These are phyloP conservation scores for Hiodon alosoides DNA, from an alignment of 2,113 vertebrate species.

Conservation along the genomic window DNA sequence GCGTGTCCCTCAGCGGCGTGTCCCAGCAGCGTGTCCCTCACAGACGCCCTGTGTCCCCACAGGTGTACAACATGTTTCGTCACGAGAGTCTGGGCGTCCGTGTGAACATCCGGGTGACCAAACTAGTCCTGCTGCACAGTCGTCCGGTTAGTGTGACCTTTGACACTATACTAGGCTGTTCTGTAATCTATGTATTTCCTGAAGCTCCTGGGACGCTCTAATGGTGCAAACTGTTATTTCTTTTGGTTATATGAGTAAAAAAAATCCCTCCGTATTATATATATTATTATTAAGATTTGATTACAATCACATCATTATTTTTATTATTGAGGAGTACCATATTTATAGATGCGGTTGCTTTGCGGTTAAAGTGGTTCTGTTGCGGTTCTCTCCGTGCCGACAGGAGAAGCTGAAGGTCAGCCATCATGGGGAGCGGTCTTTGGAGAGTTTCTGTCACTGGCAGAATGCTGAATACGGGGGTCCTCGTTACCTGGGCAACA, in stretches of 20 bases:
- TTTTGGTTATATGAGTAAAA: too few species aligned
- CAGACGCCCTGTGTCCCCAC: constrained; percentile 25
- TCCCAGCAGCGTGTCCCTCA: background rate
- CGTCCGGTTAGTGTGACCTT: constrained; percentile 79
- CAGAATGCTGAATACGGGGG: constrained; percentile 87
- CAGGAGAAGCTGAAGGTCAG: constrained; percentile 83
- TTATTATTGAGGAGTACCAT: too few species aligned
- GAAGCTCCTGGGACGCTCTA: too few species aligned
- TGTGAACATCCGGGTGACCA: constrained; percentile 85
- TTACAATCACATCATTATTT: too few species aligned
- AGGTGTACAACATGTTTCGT: constrained; percentile 98
- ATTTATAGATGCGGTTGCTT: too few species aligned
- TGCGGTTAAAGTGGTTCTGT: background rate
- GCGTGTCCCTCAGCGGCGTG: too few species aligned
- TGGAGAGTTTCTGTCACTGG: constrained; percentile 97
- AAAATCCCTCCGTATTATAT: too few species aligned
- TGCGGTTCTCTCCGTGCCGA: background rate
- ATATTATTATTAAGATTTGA: too few species aligned
- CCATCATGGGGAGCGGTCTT: constrained; percentile 85
- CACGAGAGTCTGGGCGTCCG: constrained; percentile 84
- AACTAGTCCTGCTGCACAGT: constrained; percentile 80
- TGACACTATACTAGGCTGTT: background rate
- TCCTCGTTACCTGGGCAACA: constrained; percentile 78
- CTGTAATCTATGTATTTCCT: too few species aligned
- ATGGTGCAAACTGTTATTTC: too few species aligned